Evolutionary conservation across 2,797 vertebrate species (phyloP).

Genomic region (Carcharodon carcharias): DNA sequence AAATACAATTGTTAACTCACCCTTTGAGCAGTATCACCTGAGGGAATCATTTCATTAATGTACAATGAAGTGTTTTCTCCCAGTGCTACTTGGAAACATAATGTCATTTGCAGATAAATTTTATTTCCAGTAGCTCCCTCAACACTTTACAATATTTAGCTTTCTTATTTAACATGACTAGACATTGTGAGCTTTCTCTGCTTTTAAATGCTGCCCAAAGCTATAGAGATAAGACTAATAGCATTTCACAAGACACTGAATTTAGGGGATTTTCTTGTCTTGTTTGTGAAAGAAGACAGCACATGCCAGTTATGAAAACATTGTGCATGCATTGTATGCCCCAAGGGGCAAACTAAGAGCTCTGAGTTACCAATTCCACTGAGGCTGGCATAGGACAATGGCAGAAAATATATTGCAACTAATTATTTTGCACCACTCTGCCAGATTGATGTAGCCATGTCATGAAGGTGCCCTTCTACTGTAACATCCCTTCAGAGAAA

Average conservation of each 20-base stretch:
- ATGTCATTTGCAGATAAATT: not conserved
- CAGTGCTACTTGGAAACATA: not conserved
- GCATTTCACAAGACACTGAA: not conserved
- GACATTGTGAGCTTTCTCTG: not conserved
- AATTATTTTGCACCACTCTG: constrained; percentile 27
- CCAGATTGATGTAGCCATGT: not conserved
- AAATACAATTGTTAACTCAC: not conserved
- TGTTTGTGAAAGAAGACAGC: not conserved
- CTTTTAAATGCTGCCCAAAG: not conserved
- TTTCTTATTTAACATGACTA: not conserved
- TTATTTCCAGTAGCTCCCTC: not conserved
- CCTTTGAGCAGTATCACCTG: not conserved
- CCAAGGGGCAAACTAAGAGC: not conserved
- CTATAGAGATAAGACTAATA: not conserved
- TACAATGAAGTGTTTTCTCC: not conserved
- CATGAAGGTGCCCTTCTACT: not conserved
- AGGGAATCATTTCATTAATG: not conserved
- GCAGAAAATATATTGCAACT: not conserved
- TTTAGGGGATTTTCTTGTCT: not conserved
- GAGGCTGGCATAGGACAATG: not conserved
- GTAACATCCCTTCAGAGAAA: not conserved
- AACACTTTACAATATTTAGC: not conserved
- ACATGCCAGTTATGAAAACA: not conserved
- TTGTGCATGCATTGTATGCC: not conserved
- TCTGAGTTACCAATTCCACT: not conserved